A percentile compares a stretch with the other conserved stretches of the same genome.
Conservation (phyloP, 2,113 vertebrate genomes). For the Cyprinodon brontotheroides region DNA sequence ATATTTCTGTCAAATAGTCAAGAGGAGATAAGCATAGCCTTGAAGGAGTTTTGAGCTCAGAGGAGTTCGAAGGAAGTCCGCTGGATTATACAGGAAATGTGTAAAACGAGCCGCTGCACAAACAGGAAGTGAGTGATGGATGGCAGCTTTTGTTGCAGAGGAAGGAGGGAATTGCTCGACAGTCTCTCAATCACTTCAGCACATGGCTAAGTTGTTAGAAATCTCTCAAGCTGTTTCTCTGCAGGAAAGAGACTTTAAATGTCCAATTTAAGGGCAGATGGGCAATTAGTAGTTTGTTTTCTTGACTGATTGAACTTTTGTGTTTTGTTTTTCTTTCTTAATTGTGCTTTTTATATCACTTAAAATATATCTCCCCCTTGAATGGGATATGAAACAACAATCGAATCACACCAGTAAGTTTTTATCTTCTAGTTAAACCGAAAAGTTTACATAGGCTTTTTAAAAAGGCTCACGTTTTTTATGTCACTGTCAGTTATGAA, state of each 20-base stretch:
- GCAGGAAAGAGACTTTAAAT: slow-evolving; percentile 26
- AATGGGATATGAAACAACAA: not conserved
- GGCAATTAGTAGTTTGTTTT: not conserved
- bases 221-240: slow-evolving; percentile 25
- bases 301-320: not conserved
- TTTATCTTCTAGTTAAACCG: not conserved
- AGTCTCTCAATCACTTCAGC: slow-evolving; percentile 39
- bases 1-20: slow-evolving; percentile 42
- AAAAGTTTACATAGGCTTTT: too few species aligned
- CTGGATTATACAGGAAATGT: slow-evolving; percentile 63
- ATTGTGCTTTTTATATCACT: not conserved
- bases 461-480: too few species aligned
- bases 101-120: slow-evolving; percentile 60
- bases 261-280: not conserved
- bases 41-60: slow-evolving; percentile 51
- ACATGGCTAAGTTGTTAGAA: slow-evolving; percentile 33
- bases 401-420: not conserved
- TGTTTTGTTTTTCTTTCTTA: not conserved
- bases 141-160: slow-evolving; percentile 47
- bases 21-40: slow-evolving; percentile 59
- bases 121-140: slow-evolving; percentile 72
- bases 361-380: not conserved
- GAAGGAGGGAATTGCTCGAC: slow-evolving; percentile 36
- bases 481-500: too few species aligned
- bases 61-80: slow-evolving; percentile 57